These are phyloP conservation scores for Orussus abietinus DNA, from an alignment of 1,140 invertebrate species.

Conservation along the genomic window DNA sequence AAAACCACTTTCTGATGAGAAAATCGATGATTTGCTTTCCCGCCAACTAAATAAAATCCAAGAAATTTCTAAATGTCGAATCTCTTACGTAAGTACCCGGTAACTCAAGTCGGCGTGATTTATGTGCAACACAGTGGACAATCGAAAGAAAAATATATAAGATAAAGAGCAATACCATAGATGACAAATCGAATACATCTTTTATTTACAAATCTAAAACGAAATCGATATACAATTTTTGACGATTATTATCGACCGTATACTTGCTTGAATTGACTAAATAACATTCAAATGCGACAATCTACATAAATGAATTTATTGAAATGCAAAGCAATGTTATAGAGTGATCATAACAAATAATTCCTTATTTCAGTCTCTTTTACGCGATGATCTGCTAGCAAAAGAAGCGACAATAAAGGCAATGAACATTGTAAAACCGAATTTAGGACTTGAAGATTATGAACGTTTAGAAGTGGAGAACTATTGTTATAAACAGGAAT, in stretches of 20 bases:
- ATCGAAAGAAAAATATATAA: slow-evolving; percentile 5
- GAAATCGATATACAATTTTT: background rate
- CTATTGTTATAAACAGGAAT: slow-evolving; percentile 17
- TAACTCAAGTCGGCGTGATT: background rate
- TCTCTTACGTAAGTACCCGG: slow-evolving; percentile 14
- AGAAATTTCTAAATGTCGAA: slow-evolving; percentile 15
- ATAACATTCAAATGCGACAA: background rate
- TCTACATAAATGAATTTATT: slow-evolving; percentile 3
- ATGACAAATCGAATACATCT: background rate
- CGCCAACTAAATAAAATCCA: slow-evolving; percentile 13
- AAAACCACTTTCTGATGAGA: slow-evolving; percentile 8
- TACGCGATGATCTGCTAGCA: slow-evolving; percentile 13
- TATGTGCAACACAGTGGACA: background rate
- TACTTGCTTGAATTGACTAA: background rate
- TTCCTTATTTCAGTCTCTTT: slow-evolving; percentile 18
- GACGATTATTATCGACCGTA: background rate
- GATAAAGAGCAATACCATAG: background rate
- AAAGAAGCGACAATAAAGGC: slow-evolving; percentile 6
- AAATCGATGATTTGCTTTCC: slow-evolving; percentile 8
- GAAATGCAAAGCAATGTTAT: too few species aligned
- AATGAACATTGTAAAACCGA: slow-evolving; percentile 9
- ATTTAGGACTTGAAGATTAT: slow-evolving; percentile 21
- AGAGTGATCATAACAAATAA: too few species aligned
- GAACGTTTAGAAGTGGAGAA: slow-evolving; percentile 19
- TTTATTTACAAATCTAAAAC: background rate